These are phyloP conservation scores for Esperia sulphurella DNA, from an alignment of 2,888 invertebrate species.

Conservation along the genomic window DNA sequence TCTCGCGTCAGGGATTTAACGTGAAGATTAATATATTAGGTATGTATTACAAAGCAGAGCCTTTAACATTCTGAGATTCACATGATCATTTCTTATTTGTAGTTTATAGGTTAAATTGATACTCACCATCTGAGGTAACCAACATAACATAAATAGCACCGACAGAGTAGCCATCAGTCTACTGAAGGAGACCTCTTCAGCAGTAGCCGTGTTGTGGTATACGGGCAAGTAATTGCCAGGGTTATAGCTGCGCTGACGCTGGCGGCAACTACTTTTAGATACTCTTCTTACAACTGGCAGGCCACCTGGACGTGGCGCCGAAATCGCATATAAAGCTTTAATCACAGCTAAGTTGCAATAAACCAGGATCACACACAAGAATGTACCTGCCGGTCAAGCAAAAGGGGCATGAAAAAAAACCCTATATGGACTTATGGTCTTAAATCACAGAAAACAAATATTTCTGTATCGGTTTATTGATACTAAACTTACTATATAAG, in stretches of 20 bases:
- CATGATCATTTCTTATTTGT: no score
- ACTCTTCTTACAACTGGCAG: conserved; percentile 57
- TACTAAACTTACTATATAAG: not conserved
- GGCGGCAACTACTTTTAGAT: conserved; percentile 57
- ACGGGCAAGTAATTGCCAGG: conserved; percentile 39
- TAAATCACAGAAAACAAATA: no score
- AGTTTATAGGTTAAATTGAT: no score
- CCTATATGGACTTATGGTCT: no score
- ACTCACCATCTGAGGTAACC: conserved; percentile 92
- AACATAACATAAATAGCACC: conserved; percentile 89
- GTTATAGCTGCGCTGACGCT: conserved; percentile 29
- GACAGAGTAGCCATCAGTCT: conserved; percentile 91
- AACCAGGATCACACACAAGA: conserved; percentile 86
- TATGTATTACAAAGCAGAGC: no score
- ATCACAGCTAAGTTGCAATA: conserved; percentile 91
- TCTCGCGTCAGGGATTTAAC: no score
- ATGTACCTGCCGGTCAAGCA: conserved; percentile 75
- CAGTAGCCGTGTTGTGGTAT: conserved; percentile 79
- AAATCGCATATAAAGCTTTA: conserved; percentile 83
- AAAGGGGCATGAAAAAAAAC: not conserved
- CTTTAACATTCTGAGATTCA: no score
- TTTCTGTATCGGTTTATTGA: no score
- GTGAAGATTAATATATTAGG: no score
- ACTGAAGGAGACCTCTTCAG: conserved; percentile 91
- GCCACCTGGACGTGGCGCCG: conserved; percentile 49